phyloP scores from a whole-genome alignment of 2,797 vertebrate genomes.

The Poeciliopsis paucimaculata region DNA sequence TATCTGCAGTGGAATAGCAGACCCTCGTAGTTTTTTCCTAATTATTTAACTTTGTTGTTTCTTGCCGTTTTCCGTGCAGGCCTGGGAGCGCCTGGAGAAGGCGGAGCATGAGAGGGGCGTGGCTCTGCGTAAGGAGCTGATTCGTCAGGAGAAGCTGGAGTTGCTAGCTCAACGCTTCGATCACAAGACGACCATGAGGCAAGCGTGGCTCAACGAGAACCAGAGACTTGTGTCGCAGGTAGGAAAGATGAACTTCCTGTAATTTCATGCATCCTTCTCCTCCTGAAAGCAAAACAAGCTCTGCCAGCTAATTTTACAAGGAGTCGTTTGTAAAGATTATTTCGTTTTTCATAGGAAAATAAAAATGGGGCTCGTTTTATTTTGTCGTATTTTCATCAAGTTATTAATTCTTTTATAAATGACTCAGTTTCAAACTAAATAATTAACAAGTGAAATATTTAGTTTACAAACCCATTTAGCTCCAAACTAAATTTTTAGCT shows the following conservation, averaged over 20 bases:
- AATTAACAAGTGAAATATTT: not conserved
- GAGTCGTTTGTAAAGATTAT: not conserved
- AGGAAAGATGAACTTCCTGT: not conserved
- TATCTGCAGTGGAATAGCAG: too few relatives aligned
- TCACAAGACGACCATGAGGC: conserved; percentile 94
- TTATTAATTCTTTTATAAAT: not conserved
- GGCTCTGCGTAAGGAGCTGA: conserved; percentile 89
- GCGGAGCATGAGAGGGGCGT: conserved; percentile 92
- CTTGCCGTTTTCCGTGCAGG: conserved; percentile 66
- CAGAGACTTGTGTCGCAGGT: conserved; percentile 94
- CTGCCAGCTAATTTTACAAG: not conserved
- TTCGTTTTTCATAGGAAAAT: not conserved
- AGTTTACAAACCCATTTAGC: not conserved
- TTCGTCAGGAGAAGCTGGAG: conserved; percentile 96
- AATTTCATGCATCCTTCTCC: not conserved
- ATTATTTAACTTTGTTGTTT: too few relatives aligned
- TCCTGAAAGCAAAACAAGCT: not conserved
- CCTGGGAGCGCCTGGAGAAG: conserved; percentile 92
- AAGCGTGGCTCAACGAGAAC: conserved; percentile 96
- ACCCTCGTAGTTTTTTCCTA: not conserved
- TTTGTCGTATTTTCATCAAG: not conserved
- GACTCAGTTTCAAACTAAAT: not conserved
- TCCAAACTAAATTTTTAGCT: not conserved
- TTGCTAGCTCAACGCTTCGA: conserved; percentile 93
- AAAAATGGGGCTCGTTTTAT: not conserved